Conservation (phyloP, 2,888 invertebrate genomes). For the Philaethria dido region DNA sequence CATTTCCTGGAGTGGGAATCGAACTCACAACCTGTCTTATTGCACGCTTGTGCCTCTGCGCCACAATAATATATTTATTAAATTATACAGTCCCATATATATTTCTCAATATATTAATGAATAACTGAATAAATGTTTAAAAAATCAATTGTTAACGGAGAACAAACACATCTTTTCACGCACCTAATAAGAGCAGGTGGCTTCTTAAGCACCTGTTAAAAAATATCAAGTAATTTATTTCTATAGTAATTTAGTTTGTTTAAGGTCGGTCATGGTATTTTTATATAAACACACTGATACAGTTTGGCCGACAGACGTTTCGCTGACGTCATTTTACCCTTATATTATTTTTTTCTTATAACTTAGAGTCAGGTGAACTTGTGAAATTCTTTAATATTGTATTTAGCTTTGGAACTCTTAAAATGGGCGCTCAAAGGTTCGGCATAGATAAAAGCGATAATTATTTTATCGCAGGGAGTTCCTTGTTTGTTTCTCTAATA, state of each 20-base stretch:
- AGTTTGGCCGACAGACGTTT: conserved; percentile 60
- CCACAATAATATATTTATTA: too few relatives aligned
- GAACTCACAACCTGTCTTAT: too few relatives aligned
- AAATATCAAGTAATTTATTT: conserved; percentile 49
- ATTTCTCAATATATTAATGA: neutral
- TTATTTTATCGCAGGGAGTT: conserved; percentile 79
- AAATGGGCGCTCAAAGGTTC: conserved; percentile 56
- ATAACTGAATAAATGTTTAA: conserved; percentile 9
- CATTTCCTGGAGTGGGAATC: too few relatives aligned
- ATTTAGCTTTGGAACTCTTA: conserved; percentile 59
- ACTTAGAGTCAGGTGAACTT: conserved; percentile 51
- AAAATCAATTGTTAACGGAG: conserved; percentile 57
- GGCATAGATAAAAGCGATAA: conserved; percentile 78
- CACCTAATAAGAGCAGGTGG: conserved; percentile 65
- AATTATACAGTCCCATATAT: too few relatives aligned
- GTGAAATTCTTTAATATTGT: conserved; percentile 67
- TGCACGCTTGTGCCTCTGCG: too few relatives aligned
- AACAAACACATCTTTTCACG: conserved; percentile 27
- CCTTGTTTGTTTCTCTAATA: conserved; percentile 83
- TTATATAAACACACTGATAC: conserved; percentile 59
- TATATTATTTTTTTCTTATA: conserved; percentile 68
- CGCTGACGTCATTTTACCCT: conserved; percentile 71
- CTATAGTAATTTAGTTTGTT: conserved; percentile 76
- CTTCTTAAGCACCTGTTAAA: conserved; percentile 43
- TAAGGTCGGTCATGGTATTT: conserved; percentile 72